These are phyloP conservation scores for Perizoma affinitatum DNA, from an alignment of 2,888 invertebrate genomes.

Conservation along the genomic window DNA sequence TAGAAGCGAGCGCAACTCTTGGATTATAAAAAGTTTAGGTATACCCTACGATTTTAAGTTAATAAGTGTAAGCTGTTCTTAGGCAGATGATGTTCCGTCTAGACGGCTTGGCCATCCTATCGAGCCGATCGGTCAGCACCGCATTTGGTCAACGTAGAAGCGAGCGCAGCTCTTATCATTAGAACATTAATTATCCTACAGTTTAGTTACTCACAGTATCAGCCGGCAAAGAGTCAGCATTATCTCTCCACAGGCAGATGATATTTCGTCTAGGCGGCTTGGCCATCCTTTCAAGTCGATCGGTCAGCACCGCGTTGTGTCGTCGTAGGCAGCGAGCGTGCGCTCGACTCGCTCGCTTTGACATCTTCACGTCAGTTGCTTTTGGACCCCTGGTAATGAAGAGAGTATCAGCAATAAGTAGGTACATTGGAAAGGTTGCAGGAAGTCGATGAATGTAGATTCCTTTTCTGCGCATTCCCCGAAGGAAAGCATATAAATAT, in stretches of 20 bases:
- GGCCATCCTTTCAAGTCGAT: conserved; percentile 66
- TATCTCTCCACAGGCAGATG: conserved; percentile 69
- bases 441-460: too few species aligned
- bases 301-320: conserved; percentile 67
- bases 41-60: neutral
- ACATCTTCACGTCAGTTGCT: conserved; percentile 67
- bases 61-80: conserved; percentile 56
- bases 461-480: too few species aligned
- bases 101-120: conserved; percentile 45
- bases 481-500: too few species aligned
- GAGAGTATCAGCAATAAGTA: too few species aligned
- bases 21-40: too few species aligned
- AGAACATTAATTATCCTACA: neutral
- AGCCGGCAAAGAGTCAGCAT: conserved; percentile 59
- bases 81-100: conserved; percentile 23
- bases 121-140: too few species aligned
- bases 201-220: conserved; percentile 56
- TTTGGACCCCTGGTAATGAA: conserved; percentile 66
- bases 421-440: too few species aligned
- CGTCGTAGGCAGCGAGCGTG: conserved; percentile 67
- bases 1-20: too few species aligned
- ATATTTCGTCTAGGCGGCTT: conserved; percentile 65
- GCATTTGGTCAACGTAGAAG: too few species aligned
- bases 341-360: conserved; percentile 50
- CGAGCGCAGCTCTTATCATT: too few species aligned